Evolutionary conservation across 2,888 invertebrate species (phyloP).

Genomic region (Adineta ricciae): DNA sequence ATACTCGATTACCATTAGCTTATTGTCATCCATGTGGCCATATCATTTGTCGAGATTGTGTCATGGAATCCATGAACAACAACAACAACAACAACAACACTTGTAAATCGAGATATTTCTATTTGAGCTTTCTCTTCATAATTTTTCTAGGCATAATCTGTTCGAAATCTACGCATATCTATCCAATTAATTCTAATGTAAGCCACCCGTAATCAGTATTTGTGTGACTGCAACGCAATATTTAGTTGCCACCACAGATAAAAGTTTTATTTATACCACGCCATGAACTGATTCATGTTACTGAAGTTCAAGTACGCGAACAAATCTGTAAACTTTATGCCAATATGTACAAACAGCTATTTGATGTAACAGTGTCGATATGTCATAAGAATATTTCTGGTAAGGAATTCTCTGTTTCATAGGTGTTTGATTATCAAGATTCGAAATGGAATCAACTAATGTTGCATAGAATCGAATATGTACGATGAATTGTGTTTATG

Average conservation of each 20-base stretch:
- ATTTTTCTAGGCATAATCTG: neutral
- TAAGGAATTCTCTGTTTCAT: neutral
- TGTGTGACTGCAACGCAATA: neutral
- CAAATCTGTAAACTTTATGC: neutral
- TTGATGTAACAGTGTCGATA: neutral
- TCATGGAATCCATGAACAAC: neutral
- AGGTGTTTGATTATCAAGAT: constrained; percentile 5
- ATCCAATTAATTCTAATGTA: neutral
- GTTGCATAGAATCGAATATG: neutral
- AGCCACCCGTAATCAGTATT: neutral
- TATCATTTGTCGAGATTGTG: neutral
- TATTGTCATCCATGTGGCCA: constrained; percentile 8
- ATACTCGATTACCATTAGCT: neutral
- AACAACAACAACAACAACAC: neutral
- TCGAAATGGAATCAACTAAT: neutral
- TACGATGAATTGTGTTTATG: neutral
- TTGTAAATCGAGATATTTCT: neutral
- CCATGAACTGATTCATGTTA: neutral
- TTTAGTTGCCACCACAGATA: neutral
- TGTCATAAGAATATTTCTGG: no score
- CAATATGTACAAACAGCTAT: neutral
- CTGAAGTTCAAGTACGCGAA: neutral
- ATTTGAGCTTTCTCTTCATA: no score
- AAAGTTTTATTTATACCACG: neutral
- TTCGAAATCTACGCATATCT: neutral